Base-by-base conservation (phyloP, 2,797 vertebrate genomes). In the Arctocebus calabarensis region DNA sequence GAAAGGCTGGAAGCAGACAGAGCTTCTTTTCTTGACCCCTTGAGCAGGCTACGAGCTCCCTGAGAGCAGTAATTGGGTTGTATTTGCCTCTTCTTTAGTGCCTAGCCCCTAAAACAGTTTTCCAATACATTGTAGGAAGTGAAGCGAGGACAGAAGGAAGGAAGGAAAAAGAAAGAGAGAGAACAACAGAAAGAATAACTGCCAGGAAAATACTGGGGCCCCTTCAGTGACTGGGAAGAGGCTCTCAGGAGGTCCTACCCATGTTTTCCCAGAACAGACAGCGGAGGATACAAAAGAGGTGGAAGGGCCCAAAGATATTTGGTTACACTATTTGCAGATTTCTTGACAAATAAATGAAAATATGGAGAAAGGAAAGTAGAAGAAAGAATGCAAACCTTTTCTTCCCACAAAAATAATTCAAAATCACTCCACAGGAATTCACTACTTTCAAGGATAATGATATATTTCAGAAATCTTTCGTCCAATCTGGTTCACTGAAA, bases 111-210 rank as follows among this genome's bases (percentile, higher is more conserved):
- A 82, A 32, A 10, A 73, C 27, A 34, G 6, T 55, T 27, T 27
- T 73, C 61, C 29, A 4, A 12, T 8, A 4, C 52, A 1, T 2
- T 12, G 7, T 0, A 52, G 48, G 2, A 84, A 88, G n/a, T 1
- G 7, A 13, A 12, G 17, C 3, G 3, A 2, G 7, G 16, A 32
- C n/a, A 3, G 12, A 13, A 14, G 1, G 4, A 20, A 43, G 19
- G 0, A 0, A 40, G 7, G 9, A 2, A 2, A 5, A 2, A 23
- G 7, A 9, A n/a, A n/a, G 20, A 7, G 20, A 48, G 13, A 3
- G 13, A 71, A 27, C 25, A 57, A 55, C 20, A 71, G 59, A 83
- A 29, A 68, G 11, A 68, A 7, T 10, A 84, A 13, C 22, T 19
- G 20, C 12, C 48, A 13, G 20, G 16, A 59, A 70, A 79, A 74